Base-by-base conservation (phyloP, 2,888 invertebrate species). In the Biston stratarius region DNA sequence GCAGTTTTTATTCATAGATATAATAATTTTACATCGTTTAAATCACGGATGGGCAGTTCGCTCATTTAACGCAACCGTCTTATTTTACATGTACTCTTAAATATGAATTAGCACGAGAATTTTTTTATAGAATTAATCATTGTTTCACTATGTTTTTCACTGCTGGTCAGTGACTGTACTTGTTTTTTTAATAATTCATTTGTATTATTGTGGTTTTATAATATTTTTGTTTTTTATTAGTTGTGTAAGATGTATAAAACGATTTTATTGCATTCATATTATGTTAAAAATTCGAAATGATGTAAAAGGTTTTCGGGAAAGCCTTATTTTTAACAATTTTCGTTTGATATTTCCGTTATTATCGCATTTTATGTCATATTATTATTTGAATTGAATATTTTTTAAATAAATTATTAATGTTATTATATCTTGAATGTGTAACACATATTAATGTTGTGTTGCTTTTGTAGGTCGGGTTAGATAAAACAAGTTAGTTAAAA, bases 121-220 rank as follows among this genome's bases (percentile, higher is more conserved):
- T 33, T 8, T 5, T 56, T 24, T 3, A 14, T 40, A 7, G 55
- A 33, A 44, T 42, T 40, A 56, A 56, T 55, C 33, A 55, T 44
- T 56, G n/a, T n/a, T 56, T 38, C 38, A 56, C 38, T 38, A 33
- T 55, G 36, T n/a, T 55, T 36, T 1, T 40, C 24, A 33, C 57
- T 57, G 64, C 51, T 38, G 58, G 64, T 24, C 64, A 40, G 52
- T 64, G 38, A 15, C 44, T 63, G 33, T 57, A 14, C 33, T 11
- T 12, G 42, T 40, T 49, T 60, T 33, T 53, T 38, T 11, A 53
- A 14, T 15, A 15, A 53, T 53, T 53, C n/a, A n/a, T n/a, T 38
- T 38, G 52, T 38, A 38, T 38, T 53, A n/a, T 36, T 11, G 12
- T 51, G 14, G 38, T 53, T 53, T 38, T 38, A 52, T 52, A 52